These are phyloP conservation scores for Macrobrachium rosenbergii DNA, from an alignment of 1,140 invertebrate genomes.

Conservation along the genomic window DNA sequence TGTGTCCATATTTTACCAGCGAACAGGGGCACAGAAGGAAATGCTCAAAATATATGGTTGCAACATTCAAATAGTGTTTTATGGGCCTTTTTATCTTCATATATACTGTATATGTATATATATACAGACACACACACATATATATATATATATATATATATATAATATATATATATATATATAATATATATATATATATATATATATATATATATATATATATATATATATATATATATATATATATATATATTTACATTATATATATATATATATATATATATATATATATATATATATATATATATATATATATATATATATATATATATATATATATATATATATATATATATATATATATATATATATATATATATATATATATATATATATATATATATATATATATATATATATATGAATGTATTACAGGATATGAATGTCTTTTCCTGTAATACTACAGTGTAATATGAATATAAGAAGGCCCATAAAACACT, in stretches of 20 bases:
- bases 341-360: conserved; percentile 16
- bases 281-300: conserved; percentile 5
- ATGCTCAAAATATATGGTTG: too few species aligned
- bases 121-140: not conserved
- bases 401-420: not conserved
- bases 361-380: conserved; percentile 5
- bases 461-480: too few species aligned
- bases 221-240: not conserved
- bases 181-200: not conserved
- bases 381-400: conserved; percentile 6
- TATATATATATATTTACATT: not conserved
- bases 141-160: not conserved
- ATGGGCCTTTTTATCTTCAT: too few species aligned
- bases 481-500: too few species aligned
- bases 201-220: not conserved
- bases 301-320: not conserved
- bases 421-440: too few species aligned
- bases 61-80: too few species aligned
- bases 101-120: too few species aligned
- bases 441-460: too few species aligned
- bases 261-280: conserved; percentile 13
- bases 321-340: not conserved
- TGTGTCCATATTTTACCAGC: too few species aligned
- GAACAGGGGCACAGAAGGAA: too few species aligned
- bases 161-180: conserved; percentile 12